Conservation (phyloP, 2,888 invertebrate genomes). For the Hylaea fasciaria region DNA sequence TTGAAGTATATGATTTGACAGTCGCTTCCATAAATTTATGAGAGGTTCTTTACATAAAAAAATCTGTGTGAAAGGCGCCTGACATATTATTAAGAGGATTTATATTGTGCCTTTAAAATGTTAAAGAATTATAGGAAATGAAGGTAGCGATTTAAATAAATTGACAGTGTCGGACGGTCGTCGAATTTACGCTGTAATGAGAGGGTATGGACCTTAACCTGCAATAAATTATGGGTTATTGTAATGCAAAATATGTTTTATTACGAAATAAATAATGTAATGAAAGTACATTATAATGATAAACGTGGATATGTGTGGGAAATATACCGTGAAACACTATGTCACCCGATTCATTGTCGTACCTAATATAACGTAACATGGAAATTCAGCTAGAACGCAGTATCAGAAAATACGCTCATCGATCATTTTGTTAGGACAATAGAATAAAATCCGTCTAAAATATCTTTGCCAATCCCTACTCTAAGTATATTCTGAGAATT, state of each 20-base stretch:
- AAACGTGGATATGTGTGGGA: too few relatives aligned
- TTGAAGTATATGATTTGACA: constrained; percentile 71
- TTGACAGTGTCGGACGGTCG: constrained; percentile 60
- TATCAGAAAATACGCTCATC: too few relatives aligned
- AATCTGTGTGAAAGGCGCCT: constrained; percentile 29
- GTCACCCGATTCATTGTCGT: too few relatives aligned
- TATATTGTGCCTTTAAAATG: constrained; percentile 59
- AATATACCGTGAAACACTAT: too few relatives aligned
- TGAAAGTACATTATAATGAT: constrained; percentile 7
- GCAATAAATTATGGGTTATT: constrained; percentile 51
- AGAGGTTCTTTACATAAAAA: constrained; percentile 33
- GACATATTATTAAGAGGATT: constrained; percentile 60
- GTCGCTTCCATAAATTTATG: constrained; percentile 68
- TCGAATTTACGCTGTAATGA: constrained; percentile 59
- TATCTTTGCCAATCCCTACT: background rate
- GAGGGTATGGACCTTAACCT: constrained; percentile 41
- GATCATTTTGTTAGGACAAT: too few relatives aligned
- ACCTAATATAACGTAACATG: too few relatives aligned
- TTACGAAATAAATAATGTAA: constrained; percentile 33
- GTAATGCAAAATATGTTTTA: constrained; percentile 41
- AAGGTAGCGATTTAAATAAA: constrained; percentile 59
- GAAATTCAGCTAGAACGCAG: too few relatives aligned
- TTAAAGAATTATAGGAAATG: constrained; percentile 66
- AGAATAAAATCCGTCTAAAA: background rate
- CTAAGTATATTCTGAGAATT: constrained; percentile 9